phyloP scores from a whole-genome alignment of 2,113 vertebrate species.

The Anthoscopus minutus region DNA sequence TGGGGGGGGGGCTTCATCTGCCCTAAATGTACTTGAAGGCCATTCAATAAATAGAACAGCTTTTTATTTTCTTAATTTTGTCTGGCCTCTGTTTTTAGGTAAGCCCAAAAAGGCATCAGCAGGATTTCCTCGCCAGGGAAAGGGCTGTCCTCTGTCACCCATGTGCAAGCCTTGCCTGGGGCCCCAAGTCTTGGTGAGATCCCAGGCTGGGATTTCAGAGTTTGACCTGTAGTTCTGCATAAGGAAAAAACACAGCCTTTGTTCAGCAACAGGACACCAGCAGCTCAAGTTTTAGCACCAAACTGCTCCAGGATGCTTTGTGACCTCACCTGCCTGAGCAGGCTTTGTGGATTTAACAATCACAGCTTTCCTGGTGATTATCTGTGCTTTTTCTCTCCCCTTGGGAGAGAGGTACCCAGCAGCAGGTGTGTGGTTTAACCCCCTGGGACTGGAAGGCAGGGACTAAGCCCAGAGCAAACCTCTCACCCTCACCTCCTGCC shows the following conservation, averaged over 20 bases:
- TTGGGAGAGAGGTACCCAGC: not conserved
- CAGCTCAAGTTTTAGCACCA: not conserved
- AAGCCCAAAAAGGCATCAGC: not conserved
- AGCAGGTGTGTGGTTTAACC: not conserved
- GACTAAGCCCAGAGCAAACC: not conserved
- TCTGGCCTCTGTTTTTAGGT: not conserved
- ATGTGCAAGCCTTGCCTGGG: not conserved
- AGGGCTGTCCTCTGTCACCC: not conserved
- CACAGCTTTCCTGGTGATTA: not conserved
- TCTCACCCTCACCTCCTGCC: not conserved
- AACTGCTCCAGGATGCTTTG: not conserved
- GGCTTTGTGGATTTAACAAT: not conserved
- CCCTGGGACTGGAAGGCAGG: not conserved
- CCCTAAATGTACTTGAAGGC: not conserved
- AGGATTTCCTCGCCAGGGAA: not conserved
- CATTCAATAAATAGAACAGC: too few species aligned
- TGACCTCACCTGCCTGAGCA: not conserved
- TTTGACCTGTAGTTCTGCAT: not conserved
- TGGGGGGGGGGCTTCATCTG: fast-evolving
- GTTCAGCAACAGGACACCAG: not conserved
- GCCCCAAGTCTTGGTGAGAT: not conserved
- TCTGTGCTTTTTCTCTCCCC: not conserved
- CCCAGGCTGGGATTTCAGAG: not conserved
- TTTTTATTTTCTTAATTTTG: not conserved
- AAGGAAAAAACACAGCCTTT: not conserved